Evolutionary conservation across 2,888 invertebrate genomes (phyloP).

Genomic region (Lepidochitona cinerea): DNA sequence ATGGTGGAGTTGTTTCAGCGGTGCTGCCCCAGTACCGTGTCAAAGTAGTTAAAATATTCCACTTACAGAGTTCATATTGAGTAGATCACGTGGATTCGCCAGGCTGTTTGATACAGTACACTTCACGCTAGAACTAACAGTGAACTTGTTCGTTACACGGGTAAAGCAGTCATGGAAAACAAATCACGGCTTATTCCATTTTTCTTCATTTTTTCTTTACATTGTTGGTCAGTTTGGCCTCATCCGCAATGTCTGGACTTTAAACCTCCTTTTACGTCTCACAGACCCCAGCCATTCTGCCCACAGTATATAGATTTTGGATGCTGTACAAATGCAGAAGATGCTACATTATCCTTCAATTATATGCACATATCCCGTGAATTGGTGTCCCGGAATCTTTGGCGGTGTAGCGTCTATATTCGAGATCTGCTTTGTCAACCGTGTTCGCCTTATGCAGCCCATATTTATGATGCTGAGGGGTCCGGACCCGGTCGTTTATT

Average conservation of each 20-base stretch:
- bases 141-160: too few species aligned
- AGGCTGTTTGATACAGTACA: too few species aligned
- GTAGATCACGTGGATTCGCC: too few species aligned
- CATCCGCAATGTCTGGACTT: slow-evolving; percentile 67
- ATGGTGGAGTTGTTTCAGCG: too few species aligned
- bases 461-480: slow-evolving; percentile 60
- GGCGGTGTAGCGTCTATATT: slow-evolving; percentile 41
- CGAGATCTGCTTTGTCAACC: slow-evolving; percentile 57
- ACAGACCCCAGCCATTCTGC: slow-evolving; percentile 49
- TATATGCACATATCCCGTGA: slow-evolving; percentile 32
- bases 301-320: slow-evolving; percentile 54
- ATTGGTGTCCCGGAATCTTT: slow-evolving; percentile 28
- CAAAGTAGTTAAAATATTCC: too few species aligned
- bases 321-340: slow-evolving; percentile 56
- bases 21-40: too few species aligned
- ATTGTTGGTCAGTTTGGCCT: background rate
- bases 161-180: too few species aligned
- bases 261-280: slow-evolving; percentile 55
- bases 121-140: too few species aligned
- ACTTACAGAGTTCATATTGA: too few species aligned
- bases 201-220: too few species aligned
- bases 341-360: slow-evolving; percentile 31
- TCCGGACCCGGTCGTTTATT: slow-evolving; percentile 41
- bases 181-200: too few species aligned
- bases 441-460: slow-evolving; percentile 67